Base-by-base conservation (phyloP, 2,113 vertebrate genomes). In the Oryzias javanicus region DNA sequence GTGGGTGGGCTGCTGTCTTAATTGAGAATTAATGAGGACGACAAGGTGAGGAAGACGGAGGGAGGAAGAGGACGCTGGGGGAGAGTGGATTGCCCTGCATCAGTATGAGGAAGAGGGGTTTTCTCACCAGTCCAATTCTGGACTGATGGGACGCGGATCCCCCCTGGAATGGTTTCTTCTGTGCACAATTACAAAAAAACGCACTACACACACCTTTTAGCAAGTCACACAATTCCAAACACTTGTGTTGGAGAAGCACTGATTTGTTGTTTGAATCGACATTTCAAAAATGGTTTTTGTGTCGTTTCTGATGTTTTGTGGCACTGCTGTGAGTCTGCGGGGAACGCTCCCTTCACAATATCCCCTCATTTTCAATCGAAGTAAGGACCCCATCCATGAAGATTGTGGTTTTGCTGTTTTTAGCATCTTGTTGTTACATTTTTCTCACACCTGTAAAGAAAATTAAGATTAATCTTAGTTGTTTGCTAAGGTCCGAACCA, bases 21-120 rank as follows among this genome's bases (percentile, higher is more conserved):
- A 89, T 89, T 84, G 64, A 70, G 80, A 90, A 86, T 89, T 91
- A 91, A 91, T 90, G 86, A 90, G 77, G 70, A 83, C 58, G 67
- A 50, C 42, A 53, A 74, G 72, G 58, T 74, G 74, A 80, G 76
- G 69, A 60, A 68, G 71, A 42, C 59, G 40, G 49, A 42, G 67
- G 41, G 24, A 55, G 24, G 47, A 25, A 45, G 45, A 48, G 58
- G n/a, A 44, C 40, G 22, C 16, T 24, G 40, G 25, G 57, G 51
- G 52, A 14, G 52, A 63, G 60, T 72, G 78, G 80, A 80, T 84
- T 84, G 86, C 79, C 81, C 57, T 64, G 74, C 53, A 58, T 62
- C 74, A 71, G 69, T 55, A 41, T 64, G 75, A 53, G 58, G 62
- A 82, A 77, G 85, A 71, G 80, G 85, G 82, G 81, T 76, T 86